Percentiles rank a stretch among this genome's conserved stretches.
Conservation (phyloP, 2,888 invertebrate genomes). For the Cerastoderma edule region DNA sequence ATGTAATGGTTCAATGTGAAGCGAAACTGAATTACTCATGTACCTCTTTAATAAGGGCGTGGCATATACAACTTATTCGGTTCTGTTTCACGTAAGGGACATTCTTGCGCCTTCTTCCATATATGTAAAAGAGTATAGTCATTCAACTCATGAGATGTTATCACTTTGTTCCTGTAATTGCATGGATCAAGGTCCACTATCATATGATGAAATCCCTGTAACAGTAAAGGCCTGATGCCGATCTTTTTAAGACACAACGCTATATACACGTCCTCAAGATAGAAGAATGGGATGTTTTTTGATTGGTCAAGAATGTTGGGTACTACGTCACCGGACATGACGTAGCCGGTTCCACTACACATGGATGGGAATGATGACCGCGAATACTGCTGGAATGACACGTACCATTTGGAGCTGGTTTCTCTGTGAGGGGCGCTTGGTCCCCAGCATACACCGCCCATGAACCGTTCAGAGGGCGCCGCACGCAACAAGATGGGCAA, state of each 20-base stretch:
- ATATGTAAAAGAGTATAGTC: slow-evolving; percentile 35
- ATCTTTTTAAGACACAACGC: slow-evolving; percentile 69
- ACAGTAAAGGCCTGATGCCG: slow-evolving; percentile 53
- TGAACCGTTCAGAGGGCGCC: slow-evolving; percentile 60
- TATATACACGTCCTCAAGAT: slow-evolving; percentile 76
- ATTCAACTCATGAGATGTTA: slow-evolving; percentile 67
- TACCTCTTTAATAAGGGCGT: slow-evolving; percentile 6
- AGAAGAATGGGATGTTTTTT: slow-evolving; percentile 72
- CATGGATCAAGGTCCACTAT: slow-evolving; percentile 60
- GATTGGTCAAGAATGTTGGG: slow-evolving; percentile 57
- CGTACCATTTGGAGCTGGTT: slow-evolving; percentile 71
- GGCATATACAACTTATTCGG: slow-evolving; percentile 41
- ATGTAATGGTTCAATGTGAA: too few relatives aligned
- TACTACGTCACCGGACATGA: slow-evolving; percentile 67
- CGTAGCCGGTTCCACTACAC: slow-evolving; percentile 76
- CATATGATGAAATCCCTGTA: slow-evolving; percentile 68
- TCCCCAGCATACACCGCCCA: slow-evolving; percentile 75
- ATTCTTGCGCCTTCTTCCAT: slow-evolving; percentile 58
- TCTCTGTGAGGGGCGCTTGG: slow-evolving; percentile 67
- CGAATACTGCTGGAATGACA: slow-evolving; percentile 64
- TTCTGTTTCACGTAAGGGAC: slow-evolving; percentile 36
- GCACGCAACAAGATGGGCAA: slow-evolving; percentile 65
- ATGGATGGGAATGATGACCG: slow-evolving; percentile 61
- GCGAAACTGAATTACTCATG: too few relatives aligned
- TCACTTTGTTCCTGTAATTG: slow-evolving; percentile 62